Percentiles rank a stretch among this genome's conserved stretches.
These are phyloP conservation scores for Synanthedon vespiformis DNA, from an alignment of 2,888 invertebrate species.

Conservation along the genomic window DNA sequence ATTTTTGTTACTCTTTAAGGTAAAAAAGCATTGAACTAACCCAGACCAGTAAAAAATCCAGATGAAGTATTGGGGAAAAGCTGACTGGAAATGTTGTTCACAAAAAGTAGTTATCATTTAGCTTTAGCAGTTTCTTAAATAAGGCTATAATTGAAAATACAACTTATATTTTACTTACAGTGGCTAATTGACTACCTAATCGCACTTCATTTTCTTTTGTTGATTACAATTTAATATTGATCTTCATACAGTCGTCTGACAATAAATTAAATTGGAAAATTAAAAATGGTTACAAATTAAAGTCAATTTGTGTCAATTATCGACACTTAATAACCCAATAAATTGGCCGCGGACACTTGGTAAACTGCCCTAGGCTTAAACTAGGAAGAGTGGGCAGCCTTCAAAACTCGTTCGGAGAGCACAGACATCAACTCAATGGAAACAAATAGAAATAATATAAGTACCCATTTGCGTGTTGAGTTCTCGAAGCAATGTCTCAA, in stretches of 20 bases:
- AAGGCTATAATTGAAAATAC: neutral
- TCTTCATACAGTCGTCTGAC: too few relatives aligned
- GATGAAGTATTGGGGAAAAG: too few relatives aligned
- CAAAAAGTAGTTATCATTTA: neutral
- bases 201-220: too few relatives aligned
- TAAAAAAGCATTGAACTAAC: too few relatives aligned
- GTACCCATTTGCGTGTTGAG: conserved; percentile 9
- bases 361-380: conserved; percentile 15
- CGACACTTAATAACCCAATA: conserved; percentile 27
- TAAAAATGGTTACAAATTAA: conserved; percentile 15
- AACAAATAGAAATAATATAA: conserved; percentile 17
- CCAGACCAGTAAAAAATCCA: too few relatives aligned
- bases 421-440: conserved; percentile 11
- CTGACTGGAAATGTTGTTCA: too few relatives aligned
- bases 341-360: conserved; percentile 12
- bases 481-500: conserved; percentile 8
- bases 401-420: conserved; percentile 16
- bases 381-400: conserved; percentile 21
- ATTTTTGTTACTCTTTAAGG: too few relatives aligned
- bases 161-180: too few relatives aligned
- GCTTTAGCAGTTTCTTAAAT: neutral
- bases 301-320: conserved; percentile 32
- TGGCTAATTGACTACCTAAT: too few relatives aligned
- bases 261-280: conserved; percentile 4
- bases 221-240: too few relatives aligned